Base-by-base conservation (phyloP, 2,888 invertebrate genomes). In the Pachymerium ferrugineum region DNA sequence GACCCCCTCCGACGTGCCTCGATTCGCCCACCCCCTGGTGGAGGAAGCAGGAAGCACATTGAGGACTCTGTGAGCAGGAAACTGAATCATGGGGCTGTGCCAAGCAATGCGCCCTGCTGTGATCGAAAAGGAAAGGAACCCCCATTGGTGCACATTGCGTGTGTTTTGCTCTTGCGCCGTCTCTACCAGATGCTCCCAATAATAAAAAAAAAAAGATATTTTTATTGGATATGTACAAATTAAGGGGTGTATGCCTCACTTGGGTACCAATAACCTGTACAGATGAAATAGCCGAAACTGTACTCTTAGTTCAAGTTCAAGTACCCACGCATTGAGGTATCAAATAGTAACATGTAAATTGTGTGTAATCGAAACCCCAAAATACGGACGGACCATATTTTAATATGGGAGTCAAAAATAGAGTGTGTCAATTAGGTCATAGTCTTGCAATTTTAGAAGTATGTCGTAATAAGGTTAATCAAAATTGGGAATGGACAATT, bases 11-110 rank as follows among this genome's bases (percentile, higher is more conserved):
- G 71, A 35, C 3, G 14, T 28, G 19, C 38, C 38, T 38, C 33
- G 38, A 35, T 35, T 38, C 38, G 29, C 25, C 62, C 8, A 16
- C 54, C 72, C 54, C 72, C 72, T 54, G 72, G 47, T 54, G 72
- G 47, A 47, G 54, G 72, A 72, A 72, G 72, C 72, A 72, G 72
- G 72, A 72, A 72, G 33, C 72, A 29, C 54, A 30, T 54, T 72
- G 28, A 72, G 72, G 31, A 28, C 42, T 71, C 42, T 33, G 35
- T 47, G 54, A 54, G 30, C 72, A 72, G 72, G 72, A 72, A 72
- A 72, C 72, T 72, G 72, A 72, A 47, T 72, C 72, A 72, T 33
- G 72, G 72, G 72, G 47, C 54, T 54, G 47, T 54, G 47, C 72
- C 71, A 71, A 35, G 38, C 62, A 62, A 28, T n/a, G 28, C 62